A percentile compares a stretch with the other conserved stretches of the same genome.
phyloP scores from a whole-genome alignment of 2,797 vertebrate species.

The Graptemys geographica region DNA sequence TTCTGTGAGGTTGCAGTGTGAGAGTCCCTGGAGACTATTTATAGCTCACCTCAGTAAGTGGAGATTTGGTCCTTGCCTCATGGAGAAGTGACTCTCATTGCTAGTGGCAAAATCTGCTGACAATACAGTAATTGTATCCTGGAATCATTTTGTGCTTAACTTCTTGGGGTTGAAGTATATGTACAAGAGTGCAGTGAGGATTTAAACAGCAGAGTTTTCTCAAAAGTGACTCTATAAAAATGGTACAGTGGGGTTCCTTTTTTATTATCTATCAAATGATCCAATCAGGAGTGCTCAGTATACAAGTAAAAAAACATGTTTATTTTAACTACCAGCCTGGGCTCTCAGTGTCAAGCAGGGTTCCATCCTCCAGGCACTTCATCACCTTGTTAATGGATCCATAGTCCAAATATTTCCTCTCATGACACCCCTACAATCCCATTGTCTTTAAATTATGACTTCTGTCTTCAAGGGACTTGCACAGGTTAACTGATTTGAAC shows the following conservation, averaged over 20 bases:
- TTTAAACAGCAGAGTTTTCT: not conserved
- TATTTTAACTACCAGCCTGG: not conserved
- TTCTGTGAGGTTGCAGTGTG: not conserved
- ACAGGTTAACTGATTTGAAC: not conserved
- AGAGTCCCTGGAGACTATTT: not conserved
- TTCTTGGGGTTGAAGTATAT: not conserved
- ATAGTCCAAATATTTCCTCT: not conserved
- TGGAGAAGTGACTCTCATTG: not conserved
- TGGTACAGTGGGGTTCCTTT: not conserved
- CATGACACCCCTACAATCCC: not conserved
- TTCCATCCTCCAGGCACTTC: not conserved
- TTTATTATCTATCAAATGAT: not conserved
- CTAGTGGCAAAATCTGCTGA: not conserved
- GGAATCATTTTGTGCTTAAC: not conserved
- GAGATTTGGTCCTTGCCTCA: not conserved
- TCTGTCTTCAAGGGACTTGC: not conserved
- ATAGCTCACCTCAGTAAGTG: not conserved
- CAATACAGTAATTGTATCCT: not conserved
- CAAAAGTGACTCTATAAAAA: not conserved
- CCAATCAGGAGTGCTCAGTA: not conserved
- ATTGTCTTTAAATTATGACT: not conserved
- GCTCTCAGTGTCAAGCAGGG: not conserved
- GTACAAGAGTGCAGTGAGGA: not conserved
- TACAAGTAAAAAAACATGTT: not conserved
- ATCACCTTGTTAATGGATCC: not conserved